Conservation (phyloP, 2,113 vertebrate genomes). For the Protomyctophum bolini region DNA sequence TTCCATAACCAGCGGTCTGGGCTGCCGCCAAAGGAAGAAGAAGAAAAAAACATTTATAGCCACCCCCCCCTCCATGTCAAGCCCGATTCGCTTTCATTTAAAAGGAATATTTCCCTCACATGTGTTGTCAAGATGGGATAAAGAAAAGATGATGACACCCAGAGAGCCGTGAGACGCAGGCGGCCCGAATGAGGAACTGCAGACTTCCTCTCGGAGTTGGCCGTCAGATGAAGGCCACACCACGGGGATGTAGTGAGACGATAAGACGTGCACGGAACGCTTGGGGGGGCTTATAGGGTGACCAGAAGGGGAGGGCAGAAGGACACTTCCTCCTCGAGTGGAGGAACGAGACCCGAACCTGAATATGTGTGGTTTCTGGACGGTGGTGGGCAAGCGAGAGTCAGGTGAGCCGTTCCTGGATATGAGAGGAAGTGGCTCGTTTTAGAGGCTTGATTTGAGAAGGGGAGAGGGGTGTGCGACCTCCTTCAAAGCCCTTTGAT, state of each 20-base stretch:
- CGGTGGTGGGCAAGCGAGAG: conserved; percentile 14
- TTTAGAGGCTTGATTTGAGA: conserved; percentile 46
- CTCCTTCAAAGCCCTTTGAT: conserved; percentile 60
- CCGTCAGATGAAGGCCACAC: conserved; percentile 14
- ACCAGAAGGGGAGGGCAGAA: background rate
- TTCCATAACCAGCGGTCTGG: conserved; percentile 5
- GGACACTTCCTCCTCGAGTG: conserved; percentile 28
- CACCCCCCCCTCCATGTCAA: conserved; percentile 22
- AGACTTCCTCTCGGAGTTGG: conserved; percentile 24
- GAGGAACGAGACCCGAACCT: conserved; percentile 35
- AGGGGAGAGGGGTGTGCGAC: conserved; percentile 51
- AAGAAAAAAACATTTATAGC: conserved; percentile 33
- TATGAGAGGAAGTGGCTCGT: conserved; percentile 55
- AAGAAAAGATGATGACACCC: conserved; percentile 47
- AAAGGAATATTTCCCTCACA: conserved; percentile 51
- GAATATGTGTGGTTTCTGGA: conserved; percentile 28
- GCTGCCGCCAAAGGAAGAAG: background rate
- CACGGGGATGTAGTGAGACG: background rate
- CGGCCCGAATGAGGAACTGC: background rate
- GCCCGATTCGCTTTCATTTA: conserved; percentile 48
- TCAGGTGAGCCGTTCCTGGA: conserved; percentile 50
- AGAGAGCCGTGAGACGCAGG: background rate
- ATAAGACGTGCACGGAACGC: conserved; percentile 14
- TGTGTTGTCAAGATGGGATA: conserved; percentile 66
- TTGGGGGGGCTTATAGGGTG: too few relatives aligned